phyloP scores from a whole-genome alignment of 1,140 invertebrate genomes.

The Bombus picipes region DNA sequence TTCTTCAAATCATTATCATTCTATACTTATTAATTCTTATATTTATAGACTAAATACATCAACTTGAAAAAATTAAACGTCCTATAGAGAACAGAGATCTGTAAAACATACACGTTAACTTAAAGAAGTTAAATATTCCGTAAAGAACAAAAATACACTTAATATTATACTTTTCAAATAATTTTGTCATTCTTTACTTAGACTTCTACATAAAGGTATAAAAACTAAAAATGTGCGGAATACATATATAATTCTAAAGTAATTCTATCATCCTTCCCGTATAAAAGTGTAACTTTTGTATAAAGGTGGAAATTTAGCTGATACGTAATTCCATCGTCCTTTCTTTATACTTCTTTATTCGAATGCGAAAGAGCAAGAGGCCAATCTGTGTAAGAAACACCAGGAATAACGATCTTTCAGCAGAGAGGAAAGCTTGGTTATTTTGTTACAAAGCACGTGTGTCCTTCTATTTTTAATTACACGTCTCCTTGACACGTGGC shows the following conservation, averaged over 20 bases:
- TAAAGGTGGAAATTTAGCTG: too few species aligned
- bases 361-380: neutral
- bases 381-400: neutral
- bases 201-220: too few species aligned
- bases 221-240: too few species aligned
- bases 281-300: too few species aligned
- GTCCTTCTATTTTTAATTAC: constrained; percentile 41
- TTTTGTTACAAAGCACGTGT: constrained; percentile 11
- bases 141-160: too few species aligned
- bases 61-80: neutral
- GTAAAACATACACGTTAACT: neutral
- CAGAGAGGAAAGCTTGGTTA: neutral
- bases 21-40: neutral
- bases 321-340: neutral
- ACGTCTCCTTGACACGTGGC: constrained; percentile 41
- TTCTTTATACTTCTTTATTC: too few species aligned
- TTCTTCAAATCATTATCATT: neutral
- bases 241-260: too few species aligned
- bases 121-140: neutral
- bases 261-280: too few species aligned
- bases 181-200: too few species aligned
- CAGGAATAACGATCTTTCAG: neutral
- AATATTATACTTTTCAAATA: too few species aligned
- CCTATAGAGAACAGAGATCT: too few species aligned
- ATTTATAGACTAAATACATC: neutral